Base-by-base conservation (phyloP, 2,797 vertebrate species). In the Sphenopsis melanotis region DNA sequence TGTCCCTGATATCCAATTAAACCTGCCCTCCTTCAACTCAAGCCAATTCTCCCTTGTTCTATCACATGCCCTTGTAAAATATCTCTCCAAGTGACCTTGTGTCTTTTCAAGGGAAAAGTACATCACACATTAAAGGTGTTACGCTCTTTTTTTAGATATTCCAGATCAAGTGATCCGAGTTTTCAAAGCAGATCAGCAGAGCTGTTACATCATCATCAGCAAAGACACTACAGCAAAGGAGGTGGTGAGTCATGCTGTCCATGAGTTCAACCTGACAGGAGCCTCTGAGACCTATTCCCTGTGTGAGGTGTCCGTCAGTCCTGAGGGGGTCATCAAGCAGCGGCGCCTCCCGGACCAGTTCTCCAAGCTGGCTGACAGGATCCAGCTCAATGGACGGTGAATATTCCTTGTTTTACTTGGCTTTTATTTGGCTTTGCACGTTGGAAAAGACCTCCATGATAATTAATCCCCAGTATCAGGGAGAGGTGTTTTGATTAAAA, bases 131-230 rank as follows among this genome's bases (percentile, higher is more conserved):
- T 66, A 12, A 89, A 63, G 53, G 4, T 6, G 8, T 90, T 90
- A 14, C 3, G 36, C 44, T 96, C 87, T 92, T 83, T 36, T 78
- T 91, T 50, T 90, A 99, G 99, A 99, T 97, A 98, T 99, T 96
- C 99, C 99, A 3, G 99, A 99, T 97, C 99, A 99, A 97, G 99
- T 99, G 89, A 99, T 99, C 61, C 97, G 99, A 65, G 99, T 99
- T 92, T 99, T 99, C 97, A 99, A 99, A 97, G 99, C 99, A 1
- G 99, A 99, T 97, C 99, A 99, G 94, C 99, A 99, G 97, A 99
- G 99, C 88, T 99, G 99, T 96, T 99, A 99, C 97, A 99, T 99
- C 95, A 99, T 99, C 97, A 99, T 99, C 97, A 99, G 99, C 97
- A 99, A 99, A 95, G 99, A 99, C 97, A 99, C 99, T 8, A 99